A percentile compares a stretch with the other conserved stretches of the same genome.
phyloP scores from a whole-genome alignment of 2,113 vertebrate genomes.

The Chaetodon trifascialis region DNA sequence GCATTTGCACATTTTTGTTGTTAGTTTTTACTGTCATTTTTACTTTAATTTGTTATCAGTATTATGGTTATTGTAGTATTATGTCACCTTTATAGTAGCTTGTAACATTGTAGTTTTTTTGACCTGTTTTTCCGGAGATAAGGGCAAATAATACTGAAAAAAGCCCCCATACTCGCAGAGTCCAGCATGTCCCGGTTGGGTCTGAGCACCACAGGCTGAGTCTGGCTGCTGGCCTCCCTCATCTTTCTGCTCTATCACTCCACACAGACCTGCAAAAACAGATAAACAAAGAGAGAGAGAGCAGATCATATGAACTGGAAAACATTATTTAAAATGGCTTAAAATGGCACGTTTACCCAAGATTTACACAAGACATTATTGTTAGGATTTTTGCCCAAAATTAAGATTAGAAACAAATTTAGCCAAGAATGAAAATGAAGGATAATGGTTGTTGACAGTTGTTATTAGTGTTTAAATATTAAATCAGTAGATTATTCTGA shows the following conservation, averaged over 20 bases:
- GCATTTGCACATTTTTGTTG: too few species aligned
- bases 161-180: conserved; percentile 87
- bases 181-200: conserved; percentile 88
- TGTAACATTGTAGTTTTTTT: too few species aligned
- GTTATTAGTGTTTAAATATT: too few species aligned
- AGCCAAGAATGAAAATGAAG: neutral
- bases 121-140: neutral
- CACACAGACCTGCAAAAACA: conserved; percentile 85
- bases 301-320: neutral
- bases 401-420: neutral
- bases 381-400: neutral
- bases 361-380: neutral
- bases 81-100: too few species aligned
- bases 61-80: too few species aligned
- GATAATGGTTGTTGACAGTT: too few species aligned
- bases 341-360: too few species aligned
- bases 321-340: neutral
- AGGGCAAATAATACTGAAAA: neutral
- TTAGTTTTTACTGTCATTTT: too few species aligned
- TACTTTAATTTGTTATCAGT: too few species aligned
- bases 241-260: conserved; percentile 93
- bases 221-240: conserved; percentile 86
- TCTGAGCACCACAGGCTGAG: conserved; percentile 89
- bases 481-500: too few species aligned
- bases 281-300: neutral